These are phyloP conservation scores for Papilio polyxenes DNA, from an alignment of 1,140 invertebrate species.

Conservation along the genomic window DNA sequence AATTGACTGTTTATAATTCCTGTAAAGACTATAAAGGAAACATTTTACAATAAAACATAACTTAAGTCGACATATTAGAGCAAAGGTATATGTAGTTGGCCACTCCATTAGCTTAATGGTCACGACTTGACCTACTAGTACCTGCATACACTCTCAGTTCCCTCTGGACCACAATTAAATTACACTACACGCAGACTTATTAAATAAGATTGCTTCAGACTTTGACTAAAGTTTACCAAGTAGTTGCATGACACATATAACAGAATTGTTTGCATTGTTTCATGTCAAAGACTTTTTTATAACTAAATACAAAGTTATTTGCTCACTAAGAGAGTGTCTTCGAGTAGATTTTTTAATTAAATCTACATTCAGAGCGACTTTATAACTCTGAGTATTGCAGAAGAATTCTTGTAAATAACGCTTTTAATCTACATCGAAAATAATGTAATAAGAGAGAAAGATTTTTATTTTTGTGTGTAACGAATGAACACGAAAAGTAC, in stretches of 20 bases:
- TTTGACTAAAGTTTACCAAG: conserved; percentile 2
- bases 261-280: neutral
- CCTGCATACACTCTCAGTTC: neutral
- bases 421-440: no score
- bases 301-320: no score
- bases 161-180: conserved; percentile 14
- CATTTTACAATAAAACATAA: neutral
- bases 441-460: no score
- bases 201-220: conserved; percentile 18
- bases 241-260: neutral
- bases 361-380: no score
- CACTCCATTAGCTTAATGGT: conserved; percentile 20
- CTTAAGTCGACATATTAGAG: neutral
- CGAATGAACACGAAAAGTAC: no score
- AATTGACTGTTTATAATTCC: no score
- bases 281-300: no score
- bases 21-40: neutral
- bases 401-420: no score
- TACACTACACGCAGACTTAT: neutral
- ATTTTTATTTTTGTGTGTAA: no score
- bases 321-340: no score
- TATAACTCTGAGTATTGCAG: no score
- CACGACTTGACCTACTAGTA: conserved; percentile 19
- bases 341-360: no score
- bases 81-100: neutral